Base-by-base conservation (phyloP, 92 coral and sea anemone species). In the Epizoanthus ramosus region DNA sequence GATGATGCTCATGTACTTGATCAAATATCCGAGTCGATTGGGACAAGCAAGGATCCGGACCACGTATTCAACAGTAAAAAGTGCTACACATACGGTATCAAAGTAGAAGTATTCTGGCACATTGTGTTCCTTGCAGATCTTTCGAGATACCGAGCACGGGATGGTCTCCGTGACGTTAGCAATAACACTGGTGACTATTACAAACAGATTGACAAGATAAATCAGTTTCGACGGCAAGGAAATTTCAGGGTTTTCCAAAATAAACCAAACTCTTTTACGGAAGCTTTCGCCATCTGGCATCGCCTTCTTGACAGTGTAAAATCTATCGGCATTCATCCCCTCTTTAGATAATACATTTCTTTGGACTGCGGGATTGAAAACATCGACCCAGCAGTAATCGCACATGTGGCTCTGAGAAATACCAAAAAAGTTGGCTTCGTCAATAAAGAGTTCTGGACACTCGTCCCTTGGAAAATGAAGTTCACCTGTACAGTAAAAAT, bases 381-480 rank as follows among this genome's bases (percentile, higher is more conserved):
- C 90, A 35, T 91, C 93, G 3, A 75, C 61, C 97, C 97, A 93
- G 53, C 97, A 93, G 17, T 90, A 89, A 21, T 86, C 77, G 57
- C 97, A 93, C 52, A 91, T 64, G 71, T 88, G 75, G 35, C 80
- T 71, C 43, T 87, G 84, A 14, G 92, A 83, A 24, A 93, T 75
- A 21, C 91, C 94, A 68, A 93, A 93, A 68, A 91, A 93, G 3
- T 84, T 65, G 28, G 91, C 74, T 57, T 93, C 97, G 53, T 93
- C 97, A 19, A 93, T 74, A 56, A 93, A 86, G 18, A 85, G 87
- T 19, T 92, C 88, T 24, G 88, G 75, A 57, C 97, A 93, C 50
- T 93, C 97, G 37, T 93, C 97, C 28, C 84, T 90, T 6, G 97
- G 97, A 41, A 90, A 86, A 33, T 93, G 97, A 12, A 93, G 87